Evolutionary conservation across 2,113 vertebrate species (phyloP).

Genomic region (Cochlearius cochlearius): DNA sequence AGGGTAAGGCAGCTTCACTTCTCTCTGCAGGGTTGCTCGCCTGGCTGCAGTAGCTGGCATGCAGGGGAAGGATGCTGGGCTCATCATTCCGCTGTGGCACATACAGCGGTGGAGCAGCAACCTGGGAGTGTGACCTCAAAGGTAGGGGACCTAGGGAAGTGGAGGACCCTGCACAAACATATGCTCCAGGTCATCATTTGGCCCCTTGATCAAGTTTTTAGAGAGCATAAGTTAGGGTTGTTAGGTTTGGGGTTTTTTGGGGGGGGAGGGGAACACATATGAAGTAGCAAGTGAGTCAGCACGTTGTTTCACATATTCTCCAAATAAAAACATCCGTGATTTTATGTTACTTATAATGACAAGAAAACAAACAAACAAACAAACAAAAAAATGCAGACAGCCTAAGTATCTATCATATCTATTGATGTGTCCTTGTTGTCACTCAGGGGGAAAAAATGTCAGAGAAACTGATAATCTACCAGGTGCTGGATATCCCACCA

Average conservation of each 20-base stretch:
- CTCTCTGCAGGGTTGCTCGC: background rate
- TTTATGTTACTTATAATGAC: background rate
- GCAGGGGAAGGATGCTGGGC: background rate
- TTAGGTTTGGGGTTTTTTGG: accelerated
- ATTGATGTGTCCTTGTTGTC: background rate
- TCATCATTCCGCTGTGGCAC: background rate
- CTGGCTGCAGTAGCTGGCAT: background rate
- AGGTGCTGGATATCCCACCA: background rate
- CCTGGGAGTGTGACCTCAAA: accelerated
- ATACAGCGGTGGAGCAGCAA: background rate
- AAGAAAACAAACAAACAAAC: background rate
- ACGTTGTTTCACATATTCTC: background rate
- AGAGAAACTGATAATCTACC: background rate
- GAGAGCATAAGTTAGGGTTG: background rate
- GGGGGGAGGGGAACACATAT: background rate
- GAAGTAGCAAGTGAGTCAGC: background rate
- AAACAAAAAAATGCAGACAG: background rate
- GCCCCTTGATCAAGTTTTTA: background rate
- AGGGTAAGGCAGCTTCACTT: background rate
- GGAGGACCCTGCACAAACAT: background rate
- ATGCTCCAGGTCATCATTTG: background rate
- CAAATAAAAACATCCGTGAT: accelerated
- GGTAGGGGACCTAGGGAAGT: background rate
- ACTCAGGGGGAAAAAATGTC: too few relatives aligned
- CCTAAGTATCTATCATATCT: background rate